phyloP scores from a whole-genome alignment of 2,113 vertebrate genomes.

The Apteryx owenii region DNA sequence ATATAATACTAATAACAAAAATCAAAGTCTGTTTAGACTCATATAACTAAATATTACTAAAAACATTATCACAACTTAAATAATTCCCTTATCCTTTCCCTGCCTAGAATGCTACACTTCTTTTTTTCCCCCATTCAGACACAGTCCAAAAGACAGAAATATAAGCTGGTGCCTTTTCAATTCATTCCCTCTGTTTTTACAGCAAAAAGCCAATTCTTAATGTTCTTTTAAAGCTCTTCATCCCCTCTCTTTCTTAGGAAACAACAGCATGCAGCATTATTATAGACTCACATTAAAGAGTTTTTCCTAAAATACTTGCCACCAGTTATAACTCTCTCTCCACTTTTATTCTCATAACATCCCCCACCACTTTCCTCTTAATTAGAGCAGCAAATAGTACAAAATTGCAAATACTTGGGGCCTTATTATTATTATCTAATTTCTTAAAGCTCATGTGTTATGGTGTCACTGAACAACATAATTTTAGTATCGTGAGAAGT shows the following conservation, averaged over 20 bases:
- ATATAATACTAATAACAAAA: neutral
- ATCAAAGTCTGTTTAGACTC: neutral
- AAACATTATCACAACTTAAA: neutral
- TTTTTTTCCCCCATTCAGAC: neutral
- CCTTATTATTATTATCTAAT: neutral
- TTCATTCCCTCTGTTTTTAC: neutral
- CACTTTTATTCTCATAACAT: neutral
- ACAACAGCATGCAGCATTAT: neutral
- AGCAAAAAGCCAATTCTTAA: conserved; percentile 15
- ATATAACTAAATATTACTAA: neutral
- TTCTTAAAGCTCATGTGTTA: neutral
- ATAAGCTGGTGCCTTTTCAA: neutral
- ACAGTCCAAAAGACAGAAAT: neutral
- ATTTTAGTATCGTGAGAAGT: rapidly evolving
- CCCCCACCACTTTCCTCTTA: neutral
- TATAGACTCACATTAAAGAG: neutral
- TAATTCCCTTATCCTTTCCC: neutral
- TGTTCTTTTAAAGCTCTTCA: conserved; percentile 3
- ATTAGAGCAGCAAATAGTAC: neutral
- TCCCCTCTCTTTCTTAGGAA: neutral
- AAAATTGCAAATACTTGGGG: neutral
- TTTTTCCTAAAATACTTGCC: neutral
- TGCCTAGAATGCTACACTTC: neutral
- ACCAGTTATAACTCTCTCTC: neutral
- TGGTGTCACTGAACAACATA: rapidly evolving